Percentiles rank a stretch among this genome's conserved stretches.
Evolutionary conservation across 2,888 invertebrate species (phyloP).

Genomic region (Orthosia gracilis): DNA sequence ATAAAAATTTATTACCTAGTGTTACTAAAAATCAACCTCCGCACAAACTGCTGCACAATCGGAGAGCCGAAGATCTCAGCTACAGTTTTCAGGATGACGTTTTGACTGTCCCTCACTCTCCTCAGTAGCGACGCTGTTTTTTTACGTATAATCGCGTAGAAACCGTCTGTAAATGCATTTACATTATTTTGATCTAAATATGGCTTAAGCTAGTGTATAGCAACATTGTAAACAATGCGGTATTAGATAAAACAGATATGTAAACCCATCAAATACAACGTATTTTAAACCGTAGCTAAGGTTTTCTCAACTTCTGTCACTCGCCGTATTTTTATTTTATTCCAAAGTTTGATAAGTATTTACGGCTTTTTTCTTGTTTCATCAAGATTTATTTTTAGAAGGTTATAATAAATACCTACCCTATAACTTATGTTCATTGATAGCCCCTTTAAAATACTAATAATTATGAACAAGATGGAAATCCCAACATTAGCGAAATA

Average conservation of each 20-base stretch:
- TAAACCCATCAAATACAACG: conserved; percentile 7
- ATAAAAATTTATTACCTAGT: no score
- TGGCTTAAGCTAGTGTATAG: conserved; percentile 28
- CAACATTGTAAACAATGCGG: conserved; percentile 67
- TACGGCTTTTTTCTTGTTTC: no score
- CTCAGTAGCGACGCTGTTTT: no score
- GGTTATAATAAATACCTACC: background rate
- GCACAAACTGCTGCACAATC: no score
- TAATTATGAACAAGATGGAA: conserved; percentile 18
- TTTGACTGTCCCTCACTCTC: no score
- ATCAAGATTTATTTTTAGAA: background rate
- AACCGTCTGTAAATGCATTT: no score
- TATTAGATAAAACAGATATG: conserved; percentile 1
- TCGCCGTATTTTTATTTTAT: background rate
- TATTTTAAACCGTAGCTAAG: background rate
- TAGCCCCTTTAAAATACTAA: conserved; percentile 1
- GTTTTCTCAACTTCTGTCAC: conserved; percentile 4
- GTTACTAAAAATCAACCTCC: no score
- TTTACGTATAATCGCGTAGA: no score
- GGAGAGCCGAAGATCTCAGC: no score
- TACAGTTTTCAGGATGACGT: no score
- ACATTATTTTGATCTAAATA: no score
- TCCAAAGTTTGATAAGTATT: background rate
- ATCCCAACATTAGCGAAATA: conserved; percentile 21
- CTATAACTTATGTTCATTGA: background rate